Evolutionary conservation across 2,113 vertebrate species (phyloP).

Genomic region (Nibea coibor): DNA sequence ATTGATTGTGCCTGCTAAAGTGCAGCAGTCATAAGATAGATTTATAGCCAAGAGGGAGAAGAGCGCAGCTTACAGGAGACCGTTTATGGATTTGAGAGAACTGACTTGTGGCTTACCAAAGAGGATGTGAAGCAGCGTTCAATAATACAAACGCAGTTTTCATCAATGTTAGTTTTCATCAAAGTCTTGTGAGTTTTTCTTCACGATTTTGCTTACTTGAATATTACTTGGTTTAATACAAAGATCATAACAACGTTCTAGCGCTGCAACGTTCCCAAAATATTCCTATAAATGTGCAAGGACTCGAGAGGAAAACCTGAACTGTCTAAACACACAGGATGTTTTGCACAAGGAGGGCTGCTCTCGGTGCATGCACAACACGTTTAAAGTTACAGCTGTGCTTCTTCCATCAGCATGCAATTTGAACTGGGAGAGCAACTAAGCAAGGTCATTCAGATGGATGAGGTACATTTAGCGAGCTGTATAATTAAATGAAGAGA

Average conservation of each 20-base stretch:
- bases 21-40: conserved; percentile 16
- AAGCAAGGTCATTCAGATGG: conserved; percentile 71
- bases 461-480: conserved; percentile 74
- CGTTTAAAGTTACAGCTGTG: conserved; percentile 45
- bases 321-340: not conserved
- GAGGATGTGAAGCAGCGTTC: not conserved
- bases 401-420: conserved; percentile 55
- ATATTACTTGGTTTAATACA: not conserved
- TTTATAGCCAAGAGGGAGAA: not conserved
- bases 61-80: not conserved
- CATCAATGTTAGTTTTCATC: not conserved
- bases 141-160: not conserved
- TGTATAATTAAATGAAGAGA: conserved; percentile 72
- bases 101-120: not conserved
- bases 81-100: not conserved
- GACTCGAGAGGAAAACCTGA: not conserved
- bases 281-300: not conserved
- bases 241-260: not conserved
- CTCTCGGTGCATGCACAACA: conserved; percentile 3
- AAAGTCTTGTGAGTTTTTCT: not conserved
- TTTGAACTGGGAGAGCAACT: conserved; percentile 59
- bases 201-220: not conserved
- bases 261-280: not conserved
- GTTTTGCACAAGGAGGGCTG: conserved; percentile 21
- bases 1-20: conserved; percentile 5